Evolutionary conservation across 1,140 invertebrate genomes (phyloP).

Genomic region (Drosophila repleta): DNA sequence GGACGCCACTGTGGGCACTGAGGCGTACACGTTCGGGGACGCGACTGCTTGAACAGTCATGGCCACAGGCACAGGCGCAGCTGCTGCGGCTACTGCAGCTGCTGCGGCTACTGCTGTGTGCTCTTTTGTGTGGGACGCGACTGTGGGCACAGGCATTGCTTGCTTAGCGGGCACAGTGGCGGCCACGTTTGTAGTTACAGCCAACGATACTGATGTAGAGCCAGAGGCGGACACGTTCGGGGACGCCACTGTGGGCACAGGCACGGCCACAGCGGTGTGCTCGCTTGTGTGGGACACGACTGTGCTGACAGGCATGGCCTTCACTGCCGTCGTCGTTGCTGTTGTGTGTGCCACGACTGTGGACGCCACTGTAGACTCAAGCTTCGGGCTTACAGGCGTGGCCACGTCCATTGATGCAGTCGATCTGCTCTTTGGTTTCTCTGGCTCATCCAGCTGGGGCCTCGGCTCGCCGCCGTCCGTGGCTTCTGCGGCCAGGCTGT

Average conservation of each 20-base stretch:
- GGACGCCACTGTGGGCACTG: no score
- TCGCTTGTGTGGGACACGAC: neutral
- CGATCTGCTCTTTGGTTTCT: conserved; percentile 61
- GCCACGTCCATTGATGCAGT: neutral
- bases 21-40: no score
- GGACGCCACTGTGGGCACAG: no score
- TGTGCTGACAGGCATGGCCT: neutral
- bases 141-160: no score
- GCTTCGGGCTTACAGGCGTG: neutral
- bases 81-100: neutral
- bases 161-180: neutral
- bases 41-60: neutral
- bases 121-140: neutral
- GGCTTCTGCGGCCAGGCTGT: conserved; percentile 49
- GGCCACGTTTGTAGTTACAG: neutral
- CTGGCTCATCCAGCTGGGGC: conserved; percentile 6
- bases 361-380: neutral
- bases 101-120: no score
- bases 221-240: neutral
- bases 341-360: neutral
- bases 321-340: no score
- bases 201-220: neutral
- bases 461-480: conserved; percentile 12
- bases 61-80: neutral
- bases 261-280: no score